Evolutionary conservation across 2,797 vertebrate genomes (phyloP).

Genomic region (Heteromormyrus szaboi): DNA sequence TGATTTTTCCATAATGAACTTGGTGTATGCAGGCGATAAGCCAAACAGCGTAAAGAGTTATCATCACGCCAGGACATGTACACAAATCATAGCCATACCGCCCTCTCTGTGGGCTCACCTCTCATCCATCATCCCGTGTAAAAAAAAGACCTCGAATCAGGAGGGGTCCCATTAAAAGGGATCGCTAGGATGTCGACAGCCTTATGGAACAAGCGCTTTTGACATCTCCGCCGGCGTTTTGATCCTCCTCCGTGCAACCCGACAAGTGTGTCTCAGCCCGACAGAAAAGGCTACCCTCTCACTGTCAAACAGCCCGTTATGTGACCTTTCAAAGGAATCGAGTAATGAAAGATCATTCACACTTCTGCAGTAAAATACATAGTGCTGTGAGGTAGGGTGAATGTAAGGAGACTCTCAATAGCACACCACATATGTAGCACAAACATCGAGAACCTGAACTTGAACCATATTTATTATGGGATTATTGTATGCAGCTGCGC

Average conservation of each 20-base stretch:
- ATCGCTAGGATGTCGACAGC: not conserved
- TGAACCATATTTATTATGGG: not conserved
- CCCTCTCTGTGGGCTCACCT: not conserved
- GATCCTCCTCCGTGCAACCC: not conserved
- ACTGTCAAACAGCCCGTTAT: not conserved
- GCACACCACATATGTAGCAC: not conserved
- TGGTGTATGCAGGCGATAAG: conserved; percentile 19
- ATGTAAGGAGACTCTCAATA: not conserved
- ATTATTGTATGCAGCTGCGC: not conserved
- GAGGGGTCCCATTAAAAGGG: not conserved
- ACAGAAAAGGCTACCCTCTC: not conserved
- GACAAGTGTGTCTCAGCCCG: not conserved
- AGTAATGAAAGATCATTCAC: not conserved
- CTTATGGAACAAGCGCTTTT: not conserved
- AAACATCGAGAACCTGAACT: not conserved
- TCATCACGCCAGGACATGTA: not conserved
- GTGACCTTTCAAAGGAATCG: not conserved
- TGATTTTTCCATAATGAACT: conserved; percentile 13
- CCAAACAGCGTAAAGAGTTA: not conserved
- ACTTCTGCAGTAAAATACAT: not conserved
- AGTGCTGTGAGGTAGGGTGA: not conserved
- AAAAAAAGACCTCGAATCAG: not conserved
- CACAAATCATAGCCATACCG: conserved; percentile 9
- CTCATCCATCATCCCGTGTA: not conserved
- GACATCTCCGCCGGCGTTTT: not conserved